Base-by-base conservation (phyloP, 2,888 invertebrate genomes). In the Encarsia formosa region DNA sequence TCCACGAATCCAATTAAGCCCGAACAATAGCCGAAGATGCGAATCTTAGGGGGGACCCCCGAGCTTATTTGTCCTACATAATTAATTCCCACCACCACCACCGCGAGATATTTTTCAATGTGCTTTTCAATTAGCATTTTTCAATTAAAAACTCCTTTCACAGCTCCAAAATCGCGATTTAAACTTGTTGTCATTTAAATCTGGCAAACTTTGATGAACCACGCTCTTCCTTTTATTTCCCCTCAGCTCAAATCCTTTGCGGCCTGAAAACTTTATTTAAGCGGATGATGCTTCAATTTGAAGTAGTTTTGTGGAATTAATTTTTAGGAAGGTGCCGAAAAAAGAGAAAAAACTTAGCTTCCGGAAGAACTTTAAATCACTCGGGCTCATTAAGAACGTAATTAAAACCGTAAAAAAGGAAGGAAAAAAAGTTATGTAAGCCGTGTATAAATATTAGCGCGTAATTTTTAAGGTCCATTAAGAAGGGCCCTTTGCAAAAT, bases 101-200 rank as follows among this genome's bases (percentile, higher is more conserved):
- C 54, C 32, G 8, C 35, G 34, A 16, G 26, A 42, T 43, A 41
- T 49, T 46, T 23, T 18, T 8, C 23, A 18, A 19, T 9, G 38
- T 35, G 37, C 45, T 19, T 52, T 56, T 49, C 55, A 56, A 56
- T 56, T 52, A 56, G 55, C 55, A 56, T 56, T 56, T 56, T 56
- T 52, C 55, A 56, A 56, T 56, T 56, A 56, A 56, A 48, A 50
- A 41, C 48, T n/a, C n/a, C n/a, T 29, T 9, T 8, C 8, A 13
- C 29, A 13, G 29, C 37, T 8, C 37, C 20, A 4, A 37, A 20
- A 20, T 16, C 22, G 13, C 22, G 50, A 46, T 47, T 50, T 42
- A 29, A 50, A 48, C 15, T 54, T 54, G 54, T 54, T 54, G 50
- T 54, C 50, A 51, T 54, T 54, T 43, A 51, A 50, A 51, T 54